Percentiles rank a stretch among this genome's conserved stretches.
Conservation (phyloP, 2,797 vertebrate genomes). For the Aulostomus chinensis region DNA sequence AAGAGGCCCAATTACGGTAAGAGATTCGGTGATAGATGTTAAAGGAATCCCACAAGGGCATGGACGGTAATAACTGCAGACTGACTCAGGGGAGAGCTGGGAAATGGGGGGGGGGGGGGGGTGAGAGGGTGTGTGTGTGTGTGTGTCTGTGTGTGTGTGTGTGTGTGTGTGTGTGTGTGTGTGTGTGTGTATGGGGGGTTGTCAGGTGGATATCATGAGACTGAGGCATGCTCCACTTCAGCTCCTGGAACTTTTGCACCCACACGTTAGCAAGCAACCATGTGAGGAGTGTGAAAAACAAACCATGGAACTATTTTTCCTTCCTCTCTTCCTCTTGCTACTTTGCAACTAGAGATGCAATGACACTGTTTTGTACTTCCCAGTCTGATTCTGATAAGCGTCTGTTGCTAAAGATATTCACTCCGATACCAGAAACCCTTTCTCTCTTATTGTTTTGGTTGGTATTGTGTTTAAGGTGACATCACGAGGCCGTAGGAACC, state of each 20-base stretch:
- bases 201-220: slow-evolving; percentile 83
- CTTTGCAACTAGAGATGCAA: slow-evolving; percentile 2
- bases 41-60: slow-evolving; percentile 57
- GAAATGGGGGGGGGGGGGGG: slow-evolving; percentile 22
- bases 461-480: too few species aligned
- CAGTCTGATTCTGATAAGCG: too few species aligned
- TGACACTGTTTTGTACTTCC: too few species aligned
- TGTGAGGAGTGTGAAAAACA: slow-evolving; percentile 62
- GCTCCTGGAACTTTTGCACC: slow-evolving; percentile 64
- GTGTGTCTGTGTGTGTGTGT: too few species aligned
- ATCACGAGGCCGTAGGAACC: too few species aligned
- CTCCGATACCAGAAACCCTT: too few species aligned
- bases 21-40: slow-evolving; percentile 62
- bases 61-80: slow-evolving; percentile 59
- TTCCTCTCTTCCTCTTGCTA: not conserved
- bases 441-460: too few species aligned
- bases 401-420: too few species aligned
- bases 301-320: slow-evolving; percentile 24
- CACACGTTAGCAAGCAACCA: slow-evolving; percentile 46
- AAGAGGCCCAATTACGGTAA: slow-evolving; percentile 64
- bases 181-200: slow-evolving; percentile 25
- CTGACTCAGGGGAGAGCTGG: slow-evolving; percentile 48
- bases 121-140: not conserved
- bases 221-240: slow-evolving; percentile 62
- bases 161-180: not conserved